These are phyloP conservation scores for Nymphalis polychloros DNA, from an alignment of 2,888 invertebrate species.

Conservation along the genomic window DNA sequence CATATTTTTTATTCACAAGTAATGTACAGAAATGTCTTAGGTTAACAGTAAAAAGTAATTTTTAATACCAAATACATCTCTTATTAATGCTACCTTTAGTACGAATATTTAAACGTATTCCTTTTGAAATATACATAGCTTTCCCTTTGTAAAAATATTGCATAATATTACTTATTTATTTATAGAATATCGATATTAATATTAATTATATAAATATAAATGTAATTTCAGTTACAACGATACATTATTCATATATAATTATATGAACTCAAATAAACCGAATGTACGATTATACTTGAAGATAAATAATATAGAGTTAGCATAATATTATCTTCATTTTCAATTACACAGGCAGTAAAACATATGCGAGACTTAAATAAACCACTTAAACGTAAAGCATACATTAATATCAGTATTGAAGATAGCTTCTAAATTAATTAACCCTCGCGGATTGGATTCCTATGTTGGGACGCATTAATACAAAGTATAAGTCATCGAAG, in stretches of 20 bases:
- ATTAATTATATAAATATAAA: conserved; percentile 1
- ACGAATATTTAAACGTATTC: background rate
- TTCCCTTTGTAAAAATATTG: background rate
- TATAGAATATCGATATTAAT: conserved; percentile 1
- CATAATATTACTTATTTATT: conserved; percentile 3
- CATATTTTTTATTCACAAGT: conserved; percentile 31
- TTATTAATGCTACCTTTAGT: background rate
- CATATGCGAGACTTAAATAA: conserved; percentile 39
- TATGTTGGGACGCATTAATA: conserved; percentile 72
- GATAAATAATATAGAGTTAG: conserved; percentile 24
- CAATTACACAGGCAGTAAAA: conserved; percentile 38
- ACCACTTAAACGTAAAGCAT: conserved; percentile 39
- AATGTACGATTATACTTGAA: conserved; percentile 24
- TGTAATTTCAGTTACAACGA: conserved; percentile 7
- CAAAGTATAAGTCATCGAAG: conserved; percentile 70
- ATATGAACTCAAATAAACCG: conserved; percentile 6
- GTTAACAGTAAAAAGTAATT: background rate
- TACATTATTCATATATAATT: conserved; percentile 14
- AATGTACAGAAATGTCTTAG: conserved; percentile 5
- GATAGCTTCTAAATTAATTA: conserved; percentile 62
- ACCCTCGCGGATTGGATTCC: conserved; percentile 66
- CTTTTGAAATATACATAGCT: conserved; percentile 1
- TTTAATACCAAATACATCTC: conserved; percentile 1
- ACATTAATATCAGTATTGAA: conserved; percentile 39
- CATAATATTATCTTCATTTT: conserved; percentile 33